A percentile compares a stretch with the other conserved stretches of the same genome.
These are phyloP conservation scores for Allacma fusca DNA, from an alignment of 2,888 invertebrate genomes.

Conservation along the genomic window DNA sequence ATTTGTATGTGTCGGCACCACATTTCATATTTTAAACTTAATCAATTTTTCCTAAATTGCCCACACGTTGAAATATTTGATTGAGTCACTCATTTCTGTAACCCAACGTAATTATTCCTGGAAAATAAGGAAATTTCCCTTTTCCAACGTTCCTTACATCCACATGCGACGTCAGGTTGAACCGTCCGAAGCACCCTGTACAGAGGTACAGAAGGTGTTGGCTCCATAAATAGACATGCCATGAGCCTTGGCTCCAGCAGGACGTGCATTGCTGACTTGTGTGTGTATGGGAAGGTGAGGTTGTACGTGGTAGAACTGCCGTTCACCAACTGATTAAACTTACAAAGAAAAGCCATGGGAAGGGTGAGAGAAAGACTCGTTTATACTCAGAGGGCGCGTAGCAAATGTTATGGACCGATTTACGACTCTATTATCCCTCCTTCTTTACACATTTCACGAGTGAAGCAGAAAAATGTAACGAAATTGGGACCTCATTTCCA, in stretches of 20 bases:
- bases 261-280: neutral
- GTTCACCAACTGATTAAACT: constrained; percentile 8
- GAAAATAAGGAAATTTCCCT: no score
- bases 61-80: no score
- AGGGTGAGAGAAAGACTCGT: neutral
- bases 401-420: constrained; percentile 51
- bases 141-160: no score
- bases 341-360: neutral
- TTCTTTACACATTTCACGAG: constrained; percentile 42
- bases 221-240: neutral
- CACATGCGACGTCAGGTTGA: no score
- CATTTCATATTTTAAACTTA: no score
- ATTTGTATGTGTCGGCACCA: no score
- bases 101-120: no score
- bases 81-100: no score
- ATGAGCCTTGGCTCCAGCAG: neutral
- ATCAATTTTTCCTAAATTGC: no score
- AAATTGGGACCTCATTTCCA: constrained; percentile 17
- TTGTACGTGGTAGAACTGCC: neutral
- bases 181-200: no score
- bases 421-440: constrained; percentile 52
- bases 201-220: neutral
- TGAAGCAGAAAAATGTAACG: constrained; percentile 25
- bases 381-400: neutral
- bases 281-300: no score